Conservation (phyloP, 2,888 invertebrate genomes). For the Invenusta paracnida region DNA sequence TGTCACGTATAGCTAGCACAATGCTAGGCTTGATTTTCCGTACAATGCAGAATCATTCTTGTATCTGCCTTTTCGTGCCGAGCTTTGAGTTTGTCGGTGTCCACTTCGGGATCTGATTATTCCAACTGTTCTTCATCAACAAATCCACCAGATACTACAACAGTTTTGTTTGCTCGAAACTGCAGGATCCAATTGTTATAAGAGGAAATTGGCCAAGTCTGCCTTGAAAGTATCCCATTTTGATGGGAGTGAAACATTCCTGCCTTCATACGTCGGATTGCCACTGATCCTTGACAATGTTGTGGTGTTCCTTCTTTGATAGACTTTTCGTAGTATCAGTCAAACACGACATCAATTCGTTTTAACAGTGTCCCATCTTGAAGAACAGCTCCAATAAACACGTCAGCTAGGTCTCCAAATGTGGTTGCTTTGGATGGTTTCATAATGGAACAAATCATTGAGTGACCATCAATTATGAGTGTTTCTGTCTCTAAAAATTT, state of each 20-base stretch:
- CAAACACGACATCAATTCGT: slow-evolving; percentile 1
- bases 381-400: slow-evolving; percentile 26
- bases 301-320: neutral
- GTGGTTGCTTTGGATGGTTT: slow-evolving; percentile 10
- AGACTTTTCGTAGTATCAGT: slow-evolving; percentile 3
- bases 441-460: neutral
- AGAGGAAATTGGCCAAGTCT: slow-evolving; percentile 12
- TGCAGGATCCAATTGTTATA: neutral
- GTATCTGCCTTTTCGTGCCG: neutral
- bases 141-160: slow-evolving; percentile 7
- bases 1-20: neutral
- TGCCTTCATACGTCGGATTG: neutral
- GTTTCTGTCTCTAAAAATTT: neutral
- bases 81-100: neutral
- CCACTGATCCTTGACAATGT: neutral
- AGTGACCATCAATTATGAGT: neutral
- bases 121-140: neutral
- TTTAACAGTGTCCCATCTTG: neutral
- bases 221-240: slow-evolving; percentile 14
- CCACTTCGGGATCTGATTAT: neutral
- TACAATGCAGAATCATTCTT: slow-evolving; percentile 13
- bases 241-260: neutral
- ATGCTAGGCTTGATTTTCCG: neutral
- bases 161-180: slow-evolving; percentile 4
- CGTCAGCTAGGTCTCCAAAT: slow-evolving; percentile 1